phyloP scores from a whole-genome alignment of 1,140 invertebrate species.

The honey bee (Apis mellifera) region Amel_HAv3.1 CM009943.2:7037001-7037500 shows the following conservation, averaged over 20 bases:
- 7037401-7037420: conserved; percentile 78
- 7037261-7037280: conserved; percentile 18
- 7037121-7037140: background rate
- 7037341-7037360: conserved; percentile 59
- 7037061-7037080: too few relatives aligned
- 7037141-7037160: background rate
- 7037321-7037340: conserved; percentile 47
- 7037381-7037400: conserved; percentile 81
- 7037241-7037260: conserved; percentile 36
- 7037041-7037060: too few relatives aligned
- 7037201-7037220: conserved; percentile 50
- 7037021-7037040: too few relatives aligned
- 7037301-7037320: background rate
- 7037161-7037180: background rate
- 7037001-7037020: conserved; percentile 25
- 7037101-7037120: too few relatives aligned
- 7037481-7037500: conserved; percentile 37
- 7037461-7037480: conserved; percentile 49
- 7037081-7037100: background rate
- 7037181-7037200: conserved; percentile 4
- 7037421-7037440: conserved; percentile 69
- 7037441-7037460: conserved; percentile 68
- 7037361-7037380: conserved; percentile 76
- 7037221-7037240: conserved; percentile 13
- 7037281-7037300: conserved; percentile 24